Base-by-base conservation (phyloP, 1,140 invertebrate species). In the Calliopsis andreniformis region DNA sequence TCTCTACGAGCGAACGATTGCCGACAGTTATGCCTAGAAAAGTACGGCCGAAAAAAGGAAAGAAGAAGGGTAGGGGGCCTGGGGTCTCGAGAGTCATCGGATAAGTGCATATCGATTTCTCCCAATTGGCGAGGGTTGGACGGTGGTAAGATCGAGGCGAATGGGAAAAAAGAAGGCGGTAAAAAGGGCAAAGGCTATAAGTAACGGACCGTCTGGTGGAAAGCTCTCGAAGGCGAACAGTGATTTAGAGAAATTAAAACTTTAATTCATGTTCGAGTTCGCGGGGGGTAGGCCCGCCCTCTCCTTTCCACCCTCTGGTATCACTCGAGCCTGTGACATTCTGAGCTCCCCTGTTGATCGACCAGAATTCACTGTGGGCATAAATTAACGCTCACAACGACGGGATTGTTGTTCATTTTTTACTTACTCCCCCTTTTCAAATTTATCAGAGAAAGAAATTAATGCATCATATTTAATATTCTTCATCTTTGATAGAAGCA, bases 221-320 rank as follows among this genome's bases (percentile, higher is more conserved):
- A 89, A 89, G 86, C 87, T 88, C 89, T 88, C 84, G 85, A 86
- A 87, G 89, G 87, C 86, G 89, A 91, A 87, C 87, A 88, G 90
- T 92, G 91, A 92, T 92, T 92, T 91, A 91, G 89, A 92, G 91
- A 92, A 91, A 92, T 92, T 92, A 92, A 92, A 92, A 92, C 89
- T 91, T 92, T 92, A 91, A 92, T 92, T 92, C 90, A 92, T 91
- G 90, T 91, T 91, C 89, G 88, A 88, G 86, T 79, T 87, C 79
- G 85, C 79, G 84, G 83, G 85, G 58, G 76, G 78, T 69, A 61
- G 79, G 78, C 82, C 85, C 77, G 79, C 70, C 58, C 69, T 78
- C 28, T 47, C 64, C 39, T 18, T 69, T 39, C 59, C 28, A 20
- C 23, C 39, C 47, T n/a, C 55, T 69, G 45, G 59, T 64, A 47